Conservation (phyloP, 2,113 vertebrate species). For the Cygnus atratus region DNA sequence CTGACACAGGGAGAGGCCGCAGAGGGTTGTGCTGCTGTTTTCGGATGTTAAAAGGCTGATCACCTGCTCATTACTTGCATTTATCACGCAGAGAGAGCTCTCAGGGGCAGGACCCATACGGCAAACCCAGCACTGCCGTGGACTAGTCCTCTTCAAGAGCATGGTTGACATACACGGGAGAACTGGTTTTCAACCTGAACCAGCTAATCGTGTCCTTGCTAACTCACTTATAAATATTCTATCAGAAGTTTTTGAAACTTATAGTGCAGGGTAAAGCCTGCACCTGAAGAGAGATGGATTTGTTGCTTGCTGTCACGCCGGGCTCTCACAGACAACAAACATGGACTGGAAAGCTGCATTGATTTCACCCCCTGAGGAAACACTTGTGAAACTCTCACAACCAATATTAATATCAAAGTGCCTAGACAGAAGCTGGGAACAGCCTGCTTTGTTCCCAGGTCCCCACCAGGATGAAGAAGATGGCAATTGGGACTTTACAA, state of each 20-base stretch:
- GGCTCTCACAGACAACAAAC: not conserved
- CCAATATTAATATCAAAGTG: not conserved
- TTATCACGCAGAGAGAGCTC: not conserved
- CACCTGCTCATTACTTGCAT: not conserved
- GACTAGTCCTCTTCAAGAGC: not conserved
- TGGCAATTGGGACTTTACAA: not conserved
- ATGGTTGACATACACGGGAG: not conserved
- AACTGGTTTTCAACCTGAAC: not conserved
- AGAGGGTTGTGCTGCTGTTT: conserved; percentile 12
- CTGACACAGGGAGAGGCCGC: conserved; percentile 24
- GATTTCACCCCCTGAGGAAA: not conserved
- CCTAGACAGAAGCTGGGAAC: not conserved
- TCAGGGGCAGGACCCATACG: accelerated
- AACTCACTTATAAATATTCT: not conserved
- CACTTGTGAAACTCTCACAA: not conserved
- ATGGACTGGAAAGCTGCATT: not conserved
- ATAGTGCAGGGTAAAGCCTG: not conserved
- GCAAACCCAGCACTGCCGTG: not conserved
- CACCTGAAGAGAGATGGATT: not conserved
- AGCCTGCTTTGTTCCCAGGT: not conserved
- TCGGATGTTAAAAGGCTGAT: not conserved
- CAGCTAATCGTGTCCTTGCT: not conserved
- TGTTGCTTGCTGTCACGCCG: not conserved
- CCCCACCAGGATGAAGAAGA: not conserved
- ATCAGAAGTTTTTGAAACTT: not conserved